Conservation (phyloP, 2,888 invertebrate species). For the Eupithecia subfuscata region DNA sequence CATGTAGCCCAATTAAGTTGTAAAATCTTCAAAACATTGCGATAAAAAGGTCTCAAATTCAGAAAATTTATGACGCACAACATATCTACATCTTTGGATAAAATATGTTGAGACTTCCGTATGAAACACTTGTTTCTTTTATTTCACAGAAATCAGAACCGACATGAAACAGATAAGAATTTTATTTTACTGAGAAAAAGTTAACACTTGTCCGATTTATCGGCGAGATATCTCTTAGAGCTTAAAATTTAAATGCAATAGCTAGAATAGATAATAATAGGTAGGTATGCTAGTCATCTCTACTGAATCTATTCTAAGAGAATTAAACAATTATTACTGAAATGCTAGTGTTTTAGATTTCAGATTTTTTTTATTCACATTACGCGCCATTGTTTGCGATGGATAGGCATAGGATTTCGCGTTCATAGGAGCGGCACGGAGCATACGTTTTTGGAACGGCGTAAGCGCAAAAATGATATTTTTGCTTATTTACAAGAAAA, state of each 20-base stretch:
- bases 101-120: slow-evolving; percentile 34
- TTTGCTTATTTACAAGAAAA: too few relatives aligned
- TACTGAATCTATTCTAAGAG: not conserved
- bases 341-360: not conserved
- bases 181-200: not conserved
- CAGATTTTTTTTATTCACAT: too few relatives aligned
- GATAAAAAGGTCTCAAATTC: slow-evolving; percentile 13
- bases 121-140: slow-evolving; percentile 16
- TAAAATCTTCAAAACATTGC: slow-evolving; percentile 3
- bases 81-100: slow-evolving; percentile 7
- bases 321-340: not conserved
- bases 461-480: too few relatives aligned
- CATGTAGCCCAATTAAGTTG: slow-evolving; percentile 3
- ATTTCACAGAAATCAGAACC: slow-evolving; percentile 14
- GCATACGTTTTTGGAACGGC: too few relatives aligned
- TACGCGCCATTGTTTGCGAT: too few relatives aligned
- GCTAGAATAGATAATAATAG: too few relatives aligned
- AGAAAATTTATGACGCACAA: slow-evolving; percentile 26
- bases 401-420: too few relatives aligned
- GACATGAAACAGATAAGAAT: not conserved
- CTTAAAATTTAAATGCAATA: too few relatives aligned
- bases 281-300: not conserved
- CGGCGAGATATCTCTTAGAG: not conserved
- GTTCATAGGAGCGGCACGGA: too few relatives aligned
- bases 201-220: not conserved